Evolutionary conservation across 2,797 vertebrate species (phyloP), one percentile per base, ranked within the genome.

Genomic region (Lophotriccus pileatus): DNA sequence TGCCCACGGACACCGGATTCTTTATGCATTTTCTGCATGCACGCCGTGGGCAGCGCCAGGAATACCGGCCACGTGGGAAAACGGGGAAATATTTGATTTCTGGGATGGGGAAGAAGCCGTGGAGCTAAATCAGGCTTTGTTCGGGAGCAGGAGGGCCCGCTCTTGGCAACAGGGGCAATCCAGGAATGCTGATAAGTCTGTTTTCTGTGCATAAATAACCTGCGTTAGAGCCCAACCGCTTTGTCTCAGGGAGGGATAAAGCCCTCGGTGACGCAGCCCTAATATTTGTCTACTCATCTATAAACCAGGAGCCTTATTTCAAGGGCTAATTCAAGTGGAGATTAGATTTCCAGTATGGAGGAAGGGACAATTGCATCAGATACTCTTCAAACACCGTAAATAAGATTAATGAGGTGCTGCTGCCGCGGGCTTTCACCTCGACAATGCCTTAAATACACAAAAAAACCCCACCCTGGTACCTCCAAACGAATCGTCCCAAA

Each of bases 291-390:
- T 72, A 68, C 79, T 88, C 1, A 0, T 44, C 94, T 94, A 90
- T 88, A 90, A 86, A 58, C 64, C 15, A 1, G 76, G 23, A 90
- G 69, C 74, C 28, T 89, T 84, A 92, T 79, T 93, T 59, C 56
- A 94, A 85, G 92, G 85, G 83, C 79, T 84, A 94, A 95, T 84
- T 93, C 80, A 75, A 90, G 69, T 43, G 70, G 34, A 95, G 95
- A 94, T 91, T 94, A 94, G 90, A 94, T 93, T 93, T 87, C 73
- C 62, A 0, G 0, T 72, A 50, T 25, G 69, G 84, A 91, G 53
- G 46, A 77, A 60, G 0, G 0, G 85, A 95, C 69, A 88, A 81
- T 52, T 91, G 79, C 50, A 83, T 63, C 89, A 88, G 73, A 43
- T 85, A 90, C 39, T 88, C 83, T 58, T 50, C 77, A 83, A 86